Evolutionary conservation across 2,888 invertebrate genomes (phyloP).

Genomic region (Trissolcus japonicus): DNA sequence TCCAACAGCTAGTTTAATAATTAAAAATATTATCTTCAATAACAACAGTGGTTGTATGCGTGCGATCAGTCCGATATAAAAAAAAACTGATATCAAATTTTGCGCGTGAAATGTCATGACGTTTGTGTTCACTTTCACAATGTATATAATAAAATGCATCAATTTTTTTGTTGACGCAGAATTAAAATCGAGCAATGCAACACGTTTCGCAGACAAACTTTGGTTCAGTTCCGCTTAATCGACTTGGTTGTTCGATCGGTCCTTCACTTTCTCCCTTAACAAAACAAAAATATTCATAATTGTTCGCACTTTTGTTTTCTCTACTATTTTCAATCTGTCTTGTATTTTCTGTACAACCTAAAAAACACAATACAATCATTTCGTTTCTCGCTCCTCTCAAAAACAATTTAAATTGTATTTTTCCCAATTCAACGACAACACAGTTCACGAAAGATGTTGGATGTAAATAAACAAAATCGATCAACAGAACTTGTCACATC

Average conservation of each 20-base stretch:
- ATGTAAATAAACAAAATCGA: not conserved
- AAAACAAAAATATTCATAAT: not conserved
- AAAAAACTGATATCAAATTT: slow-evolving; percentile 18
- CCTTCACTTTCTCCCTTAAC: not conserved
- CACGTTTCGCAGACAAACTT: not conserved
- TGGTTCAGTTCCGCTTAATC: slow-evolving; percentile 13
- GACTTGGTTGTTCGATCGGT: slow-evolving; percentile 1
- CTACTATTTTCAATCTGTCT: slow-evolving; percentile 12
- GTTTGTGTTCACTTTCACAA: not conserved
- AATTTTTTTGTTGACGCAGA: slow-evolving; percentile 18
- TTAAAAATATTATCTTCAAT: slow-evolving; percentile 41
- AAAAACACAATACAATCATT: slow-evolving; percentile 21
- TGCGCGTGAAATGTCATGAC: slow-evolving; percentile 2
- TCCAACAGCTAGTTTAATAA: slow-evolving; percentile 52
- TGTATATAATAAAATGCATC: slow-evolving; percentile 28
- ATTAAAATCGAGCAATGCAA: not conserved
- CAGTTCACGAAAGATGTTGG: not conserved
- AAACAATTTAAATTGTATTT: slow-evolving; percentile 57
- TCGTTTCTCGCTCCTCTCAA: not conserved
- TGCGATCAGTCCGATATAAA: slow-evolving; percentile 11
- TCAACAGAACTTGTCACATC: not conserved
- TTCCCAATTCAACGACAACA: slow-evolving; percentile 62
- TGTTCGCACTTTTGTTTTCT: not conserved
- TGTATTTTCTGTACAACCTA: slow-evolving; percentile 44
- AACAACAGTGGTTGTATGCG: slow-evolving; percentile 30